A percentile compares a stretch with the other conserved stretches of the same genome.
Conservation (phyloP, 2,113 vertebrate genomes). For the Dipodomys spectabilis region DNA sequence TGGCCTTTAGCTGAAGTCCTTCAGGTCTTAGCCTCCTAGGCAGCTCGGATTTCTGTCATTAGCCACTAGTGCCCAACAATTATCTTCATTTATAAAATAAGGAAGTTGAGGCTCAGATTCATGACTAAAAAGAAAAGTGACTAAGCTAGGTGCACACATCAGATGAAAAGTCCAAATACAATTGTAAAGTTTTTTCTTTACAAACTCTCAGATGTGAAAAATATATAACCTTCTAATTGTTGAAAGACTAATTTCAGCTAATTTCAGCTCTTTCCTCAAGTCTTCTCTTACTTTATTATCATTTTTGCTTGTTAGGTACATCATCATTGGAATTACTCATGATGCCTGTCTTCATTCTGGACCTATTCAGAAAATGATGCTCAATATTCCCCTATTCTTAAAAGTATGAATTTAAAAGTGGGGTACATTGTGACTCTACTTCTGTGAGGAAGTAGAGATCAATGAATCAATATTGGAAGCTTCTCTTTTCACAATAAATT, state of each 20-base stretch:
- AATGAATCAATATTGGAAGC: not conserved
- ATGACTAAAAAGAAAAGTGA: not conserved
- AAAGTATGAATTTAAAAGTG: not conserved
- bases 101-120: not conserved
- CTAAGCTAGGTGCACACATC: not conserved
- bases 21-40: too few species aligned
- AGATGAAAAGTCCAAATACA: not conserved
- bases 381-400: not conserved
- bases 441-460: not conserved
- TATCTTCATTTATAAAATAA: conserved; percentile 24
- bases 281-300: not conserved
- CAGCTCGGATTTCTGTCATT: too few species aligned
- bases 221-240: not conserved
- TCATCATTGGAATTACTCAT: not conserved
- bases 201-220: conserved; percentile 23
- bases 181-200: not conserved
- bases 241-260: conserved; percentile 1
- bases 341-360: not conserved
- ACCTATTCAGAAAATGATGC: not conserved
- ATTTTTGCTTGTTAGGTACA: not conserved
- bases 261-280: conserved; percentile 2
- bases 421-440: not conserved
- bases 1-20: too few species aligned
- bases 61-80: not conserved
- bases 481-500: conserved; percentile 21